Base-by-base conservation (phyloP, 2,888 invertebrate species). In the Rotaria magnacalcarata region DNA sequence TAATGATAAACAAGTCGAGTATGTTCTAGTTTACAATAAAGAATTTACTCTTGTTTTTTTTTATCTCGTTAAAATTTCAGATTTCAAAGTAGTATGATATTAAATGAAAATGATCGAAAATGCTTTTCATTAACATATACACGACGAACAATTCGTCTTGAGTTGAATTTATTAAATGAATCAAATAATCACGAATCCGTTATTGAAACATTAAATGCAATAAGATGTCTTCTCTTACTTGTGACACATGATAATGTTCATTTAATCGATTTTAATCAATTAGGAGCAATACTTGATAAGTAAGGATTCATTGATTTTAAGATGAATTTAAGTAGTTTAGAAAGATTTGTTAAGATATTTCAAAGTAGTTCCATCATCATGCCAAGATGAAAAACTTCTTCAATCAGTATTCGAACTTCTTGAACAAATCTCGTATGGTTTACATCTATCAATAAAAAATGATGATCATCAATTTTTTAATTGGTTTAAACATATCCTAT, bases 191-290 rank as follows among this genome's bases (percentile, higher is more conserved):
- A 80, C n/a, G 43, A 43, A 47, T 47, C 80, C 11, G 80, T 47
- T 47, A 80, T 80, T 47, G 80, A 80, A 47, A 80, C 80, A 47
- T 80, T 80, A 47, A 43, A 80, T 47, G 80, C 47, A n/a, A 47
- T 80, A 47, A 16, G 47, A 47, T 80, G 80, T 80, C 47, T 80
- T n/a, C 80, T 80, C 14, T 43, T 80, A 80, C 67, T 67, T 67
- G 43, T 80, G 3, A 47, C 80, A 43, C 43, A 80, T 47, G 47
- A 80, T 80, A 80, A 80, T 80, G 80, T 80, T 80, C 80, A 80
- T 80, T 80, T 80, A 80, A 80, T 80, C 11, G 80, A 80, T 47
- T 80, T 47, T 47, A 80, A 80, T n/a, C 80, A 80, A 80, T 47
- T 80, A 43, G 80, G 80, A 80, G 19, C 43, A 11, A 47, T 80